These are phyloP conservation scores for Marcusenius ussheri DNA, from an alignment of 2,113 vertebrate genomes.

Conservation along the genomic window DNA sequence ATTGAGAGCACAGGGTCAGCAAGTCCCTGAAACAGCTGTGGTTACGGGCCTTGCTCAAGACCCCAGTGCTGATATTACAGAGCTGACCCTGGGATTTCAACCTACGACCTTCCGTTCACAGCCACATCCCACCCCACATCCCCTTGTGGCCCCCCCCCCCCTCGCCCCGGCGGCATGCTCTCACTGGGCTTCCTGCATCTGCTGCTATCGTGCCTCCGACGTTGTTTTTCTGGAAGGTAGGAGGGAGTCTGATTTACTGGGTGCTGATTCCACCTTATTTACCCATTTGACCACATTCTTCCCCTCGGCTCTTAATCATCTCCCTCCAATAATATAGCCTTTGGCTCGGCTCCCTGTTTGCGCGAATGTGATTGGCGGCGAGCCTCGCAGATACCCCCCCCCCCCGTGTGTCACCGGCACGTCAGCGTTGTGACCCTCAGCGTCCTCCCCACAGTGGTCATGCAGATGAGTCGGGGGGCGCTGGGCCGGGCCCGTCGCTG, in stretches of 20 bases:
- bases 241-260: constrained; percentile 1
- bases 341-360: not conserved
- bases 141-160: no score
- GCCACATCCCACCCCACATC: no score
- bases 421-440: not conserved
- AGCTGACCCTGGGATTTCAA: no score
- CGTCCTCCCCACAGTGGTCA: not conserved
- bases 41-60: not conserved
- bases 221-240: not conserved
- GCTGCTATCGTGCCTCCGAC: not conserved
- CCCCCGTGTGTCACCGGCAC: no score
- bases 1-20: not conserved
- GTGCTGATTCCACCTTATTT: constrained; percentile 11
- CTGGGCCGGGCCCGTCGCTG: not conserved
- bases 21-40: not conserved
- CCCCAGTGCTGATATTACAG: no score
- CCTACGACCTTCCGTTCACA: no score
- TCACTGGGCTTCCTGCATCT: not conserved
- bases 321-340: not conserved
- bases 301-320: not conserved
- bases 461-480: not conserved
- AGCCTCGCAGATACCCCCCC: not conserved
- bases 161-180: not conserved
- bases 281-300: constrained; percentile 10
- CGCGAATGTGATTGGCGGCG: not conserved